phyloP scores from a whole-genome alignment of 2,797 vertebrate genomes.

The Trichosurus vulpecula region DNA sequence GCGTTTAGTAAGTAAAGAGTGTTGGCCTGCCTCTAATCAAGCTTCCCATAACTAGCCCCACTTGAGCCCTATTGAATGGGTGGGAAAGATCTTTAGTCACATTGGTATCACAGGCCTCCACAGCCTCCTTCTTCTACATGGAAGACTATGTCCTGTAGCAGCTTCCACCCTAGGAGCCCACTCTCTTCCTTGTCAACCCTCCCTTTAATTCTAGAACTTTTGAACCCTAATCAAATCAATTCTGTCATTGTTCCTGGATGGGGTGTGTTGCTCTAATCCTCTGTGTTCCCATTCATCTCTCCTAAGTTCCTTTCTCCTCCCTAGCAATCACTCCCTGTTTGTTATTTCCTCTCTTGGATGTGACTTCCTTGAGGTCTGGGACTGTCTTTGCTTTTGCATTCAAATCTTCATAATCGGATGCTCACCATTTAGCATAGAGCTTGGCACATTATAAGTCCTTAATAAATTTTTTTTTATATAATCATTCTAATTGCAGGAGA shows the following conservation, averaged over 20 bases:
- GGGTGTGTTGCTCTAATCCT: not conserved
- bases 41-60: no score
- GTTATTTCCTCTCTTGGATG: not conserved
- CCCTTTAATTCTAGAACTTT: not conserved
- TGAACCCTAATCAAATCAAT: not conserved
- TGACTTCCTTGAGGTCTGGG: not conserved
- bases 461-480: not conserved
- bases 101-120: no score
- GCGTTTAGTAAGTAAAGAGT: no score
- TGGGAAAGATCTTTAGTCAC: no score
- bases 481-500: not conserved
- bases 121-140: not conserved
- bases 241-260: not conserved
- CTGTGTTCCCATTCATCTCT: not conserved
- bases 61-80: no score
- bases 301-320: not conserved
- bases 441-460: not conserved
- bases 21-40: no score
- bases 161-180: not conserved
- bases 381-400: not conserved
- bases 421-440: not conserved
- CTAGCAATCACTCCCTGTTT: not conserved
- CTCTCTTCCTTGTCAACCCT: not conserved
- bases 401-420: not conserved
- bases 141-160: not conserved